Evolutionary conservation across 92 coral and sea anemone genomes (phyloP).

Genomic region (Actinernus sp.): DNA sequence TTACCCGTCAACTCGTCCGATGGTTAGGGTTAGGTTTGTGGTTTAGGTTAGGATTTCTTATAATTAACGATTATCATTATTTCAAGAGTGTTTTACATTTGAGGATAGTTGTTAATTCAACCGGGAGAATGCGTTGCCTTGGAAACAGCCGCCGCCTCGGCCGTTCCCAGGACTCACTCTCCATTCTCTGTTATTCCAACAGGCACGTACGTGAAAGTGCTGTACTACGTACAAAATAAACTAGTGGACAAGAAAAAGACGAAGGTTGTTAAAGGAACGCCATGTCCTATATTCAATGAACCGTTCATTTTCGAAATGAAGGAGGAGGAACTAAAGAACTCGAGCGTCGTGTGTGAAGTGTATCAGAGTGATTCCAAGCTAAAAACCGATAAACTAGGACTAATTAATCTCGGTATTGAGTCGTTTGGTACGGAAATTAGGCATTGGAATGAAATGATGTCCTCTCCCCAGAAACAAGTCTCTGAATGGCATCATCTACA

Average conservation of each 20-base stretch:
- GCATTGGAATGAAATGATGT: conserved; percentile 95
- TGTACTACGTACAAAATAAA: conserved; percentile 63
- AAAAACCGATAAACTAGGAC: conserved; percentile 76
- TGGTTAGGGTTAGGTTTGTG: too few species aligned
- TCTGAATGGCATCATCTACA: conserved; percentile 88
- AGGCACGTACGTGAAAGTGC: conserved; percentile 79
- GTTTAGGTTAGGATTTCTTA: too few species aligned
- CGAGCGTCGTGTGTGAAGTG: conserved; percentile 81
- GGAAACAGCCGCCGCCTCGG: too few species aligned
- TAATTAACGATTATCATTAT: too few species aligned
- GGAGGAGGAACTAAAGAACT: conserved; percentile 78
- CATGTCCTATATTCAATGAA: conserved; percentile 89
- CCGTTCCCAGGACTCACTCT: too few species aligned
- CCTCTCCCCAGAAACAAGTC: conserved; percentile 86
- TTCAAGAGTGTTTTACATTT: too few species aligned
- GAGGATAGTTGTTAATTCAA: too few species aligned
- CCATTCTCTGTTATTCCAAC: too few species aligned
- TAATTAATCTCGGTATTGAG: conserved; percentile 75
- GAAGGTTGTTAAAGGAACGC: conserved; percentile 72
- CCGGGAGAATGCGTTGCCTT: too few species aligned
- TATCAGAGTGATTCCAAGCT: conserved; percentile 79
- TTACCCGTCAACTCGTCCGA: too few species aligned
- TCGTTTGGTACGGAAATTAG: conserved; percentile 87
- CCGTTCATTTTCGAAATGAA: conserved; percentile 76
- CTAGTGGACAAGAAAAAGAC: conserved; percentile 75